Base-by-base conservation (phyloP, 2,113 vertebrate species). In the Notiomystis cincta region DNA sequence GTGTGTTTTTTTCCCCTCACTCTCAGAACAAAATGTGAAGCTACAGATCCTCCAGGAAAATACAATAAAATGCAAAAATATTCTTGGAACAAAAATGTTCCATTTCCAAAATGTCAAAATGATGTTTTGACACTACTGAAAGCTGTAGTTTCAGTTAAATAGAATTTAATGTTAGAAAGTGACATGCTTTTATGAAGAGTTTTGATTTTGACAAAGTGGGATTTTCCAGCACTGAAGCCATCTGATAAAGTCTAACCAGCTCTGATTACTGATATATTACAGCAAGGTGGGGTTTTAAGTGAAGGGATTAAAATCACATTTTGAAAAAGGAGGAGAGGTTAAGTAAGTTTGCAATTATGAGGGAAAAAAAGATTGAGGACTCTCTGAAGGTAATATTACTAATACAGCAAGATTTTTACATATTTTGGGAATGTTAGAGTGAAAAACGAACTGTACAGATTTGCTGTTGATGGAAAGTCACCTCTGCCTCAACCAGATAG, bases 61-160 rank as follows among this genome's bases (percentile, higher is more conserved):
- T 40, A 92, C 54, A 94, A 78, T 70, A 50, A 96, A 94, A 90
- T 85, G 85, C 80, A 96, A 87, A 95, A 79, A 84, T 80, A 78
- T 87, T 85, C 79, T 90, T 95, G 82, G 90, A 96, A 86, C 66
- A 62, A 82, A 87, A 93, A 77, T 30, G 56, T 88, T 96, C 67
- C 58, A 27, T 80, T 94, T 82, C 30, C 56, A 86, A 85, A 93
- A 90, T 90, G 85, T 95, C 92, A 95, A 86, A 96, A 81, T 44
- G 50, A 72, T 93, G 82, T 96, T 95, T 96, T 94, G 95, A 96
- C 90, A 90, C 84, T 90, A 77, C 62, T 27, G 23, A 92, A 95
- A 96, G 90, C 71, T 95, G 88, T 82, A 86, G 93, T 91, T 95
- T 90, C 87, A 85, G 82, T 96, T 91, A 90, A 91, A 92, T 54